Base-by-base conservation (phyloP, 2,888 invertebrate genomes). In the Athetis lepigone region DNA sequence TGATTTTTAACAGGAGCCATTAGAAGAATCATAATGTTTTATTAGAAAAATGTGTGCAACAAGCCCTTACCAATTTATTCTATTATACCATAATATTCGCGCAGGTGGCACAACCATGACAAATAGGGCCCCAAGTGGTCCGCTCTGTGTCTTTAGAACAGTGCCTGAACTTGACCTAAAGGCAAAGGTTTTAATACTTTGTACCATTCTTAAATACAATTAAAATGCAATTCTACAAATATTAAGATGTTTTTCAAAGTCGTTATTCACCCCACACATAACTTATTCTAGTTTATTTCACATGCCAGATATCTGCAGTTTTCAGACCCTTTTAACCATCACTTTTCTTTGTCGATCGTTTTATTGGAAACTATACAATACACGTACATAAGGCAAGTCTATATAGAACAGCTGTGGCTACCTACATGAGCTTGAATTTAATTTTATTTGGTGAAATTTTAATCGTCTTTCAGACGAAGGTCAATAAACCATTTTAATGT, bases 251-350 rank as follows among this genome's bases (percentile, higher is more conserved):
- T 47, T 43, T 55, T 58, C 29, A 8, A 11, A 43, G 51, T 55
- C 8, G 40, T 42, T 57, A 71, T 66, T 75, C 71, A 69, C 21
- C 59, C 45, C 16, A 40, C 37, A 63, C 40, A 11, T 23, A 57
- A 16, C 8, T 43, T 40, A 21, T 25, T 43, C 23, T 59, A 40
- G 46, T 37, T 54, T 43, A 29, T 50, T 72, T 75, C 69, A 77
- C 75, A 75, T 27, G 13, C 64, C 77, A 46, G 13, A 21, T 39
- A 42, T 64, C 70, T 25, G 47, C 68, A 63, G 29, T 33, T 55
- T 25, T 23, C 8, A 45, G 19, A 13, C 25, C 50, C 42, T 37
- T 6, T 9, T 39, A 29, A 36, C 45, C 27, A 18, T 27, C 27
- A 5, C 16, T 37, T 8, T 36, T 50, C 29, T 16, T 16, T 9